Percentiles rank a stretch among this genome's conserved stretches.
Evolutionary conservation across 1,140 invertebrate genomes (phyloP).

Genomic region (Mya arenaria): DNA sequence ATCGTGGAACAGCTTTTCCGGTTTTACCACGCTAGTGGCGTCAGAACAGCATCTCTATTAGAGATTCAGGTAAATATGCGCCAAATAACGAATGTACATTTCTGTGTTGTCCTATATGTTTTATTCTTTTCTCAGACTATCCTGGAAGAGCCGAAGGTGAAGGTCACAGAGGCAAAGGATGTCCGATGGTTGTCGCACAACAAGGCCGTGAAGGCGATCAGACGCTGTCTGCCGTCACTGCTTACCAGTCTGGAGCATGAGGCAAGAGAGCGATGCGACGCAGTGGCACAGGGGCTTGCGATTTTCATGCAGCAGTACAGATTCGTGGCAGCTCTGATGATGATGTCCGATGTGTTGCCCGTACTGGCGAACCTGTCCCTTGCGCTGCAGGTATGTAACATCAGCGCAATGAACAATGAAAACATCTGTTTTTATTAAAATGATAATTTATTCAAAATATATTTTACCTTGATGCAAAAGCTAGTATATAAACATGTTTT

Average conservation of each 20-base stretch:
- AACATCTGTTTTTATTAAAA: too few relatives aligned
- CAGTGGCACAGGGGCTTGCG: conserved; percentile 3
- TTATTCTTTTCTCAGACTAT: too few relatives aligned
- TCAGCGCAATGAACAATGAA: too few relatives aligned
- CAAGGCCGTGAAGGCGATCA: background rate
- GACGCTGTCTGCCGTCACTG: background rate
- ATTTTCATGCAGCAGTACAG: background rate
- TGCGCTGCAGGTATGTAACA: conserved; percentile 10
- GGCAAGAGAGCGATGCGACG: conserved; percentile 8
- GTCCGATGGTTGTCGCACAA: conserved; percentile 20
- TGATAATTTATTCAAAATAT: too few relatives aligned
- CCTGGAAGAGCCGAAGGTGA: background rate
- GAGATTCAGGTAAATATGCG: too few relatives aligned
- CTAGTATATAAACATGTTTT: too few relatives aligned
- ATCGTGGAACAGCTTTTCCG: background rate
- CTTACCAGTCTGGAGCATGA: conserved; percentile 11
- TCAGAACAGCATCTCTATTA: too few relatives aligned
- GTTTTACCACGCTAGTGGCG: too few relatives aligned
- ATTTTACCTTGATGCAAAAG: too few relatives aligned
- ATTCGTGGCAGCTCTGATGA: background rate
- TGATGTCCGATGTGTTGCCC: conserved; percentile 9
- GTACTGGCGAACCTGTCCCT: background rate
- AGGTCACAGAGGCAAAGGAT: conserved; percentile 27
- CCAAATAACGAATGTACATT: too few relatives aligned
- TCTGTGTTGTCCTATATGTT: too few relatives aligned